Percentiles rank a stretch among this genome's conserved stretches.
Conservation (phyloP, 2,113 vertebrate genomes). For the Notothenia rossii region DNA sequence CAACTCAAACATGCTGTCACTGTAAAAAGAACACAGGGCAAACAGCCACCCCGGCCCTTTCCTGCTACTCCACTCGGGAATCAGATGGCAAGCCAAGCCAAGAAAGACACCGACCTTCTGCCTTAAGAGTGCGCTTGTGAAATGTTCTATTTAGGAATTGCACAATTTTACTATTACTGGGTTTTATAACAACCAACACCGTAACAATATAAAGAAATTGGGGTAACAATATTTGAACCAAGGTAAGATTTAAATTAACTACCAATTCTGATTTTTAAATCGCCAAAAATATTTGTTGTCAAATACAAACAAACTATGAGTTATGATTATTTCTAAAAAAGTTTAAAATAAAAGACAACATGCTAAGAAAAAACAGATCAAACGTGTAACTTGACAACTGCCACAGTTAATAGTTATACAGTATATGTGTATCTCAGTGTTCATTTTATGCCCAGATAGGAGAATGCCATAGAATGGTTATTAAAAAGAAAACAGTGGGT, state of each 20-base stretch:
- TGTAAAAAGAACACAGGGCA: constrained; percentile 65
- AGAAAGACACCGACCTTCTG: neutral
- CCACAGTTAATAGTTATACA: neutral
- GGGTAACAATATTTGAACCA: neutral
- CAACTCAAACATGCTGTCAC: constrained; percentile 51
- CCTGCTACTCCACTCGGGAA: constrained; percentile 34
- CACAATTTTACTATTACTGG: neutral
- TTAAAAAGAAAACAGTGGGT: neutral
- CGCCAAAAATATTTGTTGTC: neutral
- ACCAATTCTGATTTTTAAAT: neutral
- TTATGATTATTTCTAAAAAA: neutral
- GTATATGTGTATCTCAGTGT: neutral
- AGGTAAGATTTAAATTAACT: neutral
- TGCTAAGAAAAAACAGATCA: neutral
- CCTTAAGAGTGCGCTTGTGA: neutral
- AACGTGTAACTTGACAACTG: neutral
- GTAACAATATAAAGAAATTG: neutral
- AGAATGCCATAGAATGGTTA: neutral
- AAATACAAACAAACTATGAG: neutral
- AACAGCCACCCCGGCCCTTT: constrained; percentile 46
- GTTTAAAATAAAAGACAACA: neutral
- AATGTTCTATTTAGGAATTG: neutral
- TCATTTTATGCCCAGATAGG: neutral
- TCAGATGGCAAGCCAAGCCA: constrained; percentile 10
- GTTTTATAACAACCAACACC: neutral